Evolutionary conservation across 2,888 invertebrate genomes (phyloP).

Genomic region (Neria commutata): DNA sequence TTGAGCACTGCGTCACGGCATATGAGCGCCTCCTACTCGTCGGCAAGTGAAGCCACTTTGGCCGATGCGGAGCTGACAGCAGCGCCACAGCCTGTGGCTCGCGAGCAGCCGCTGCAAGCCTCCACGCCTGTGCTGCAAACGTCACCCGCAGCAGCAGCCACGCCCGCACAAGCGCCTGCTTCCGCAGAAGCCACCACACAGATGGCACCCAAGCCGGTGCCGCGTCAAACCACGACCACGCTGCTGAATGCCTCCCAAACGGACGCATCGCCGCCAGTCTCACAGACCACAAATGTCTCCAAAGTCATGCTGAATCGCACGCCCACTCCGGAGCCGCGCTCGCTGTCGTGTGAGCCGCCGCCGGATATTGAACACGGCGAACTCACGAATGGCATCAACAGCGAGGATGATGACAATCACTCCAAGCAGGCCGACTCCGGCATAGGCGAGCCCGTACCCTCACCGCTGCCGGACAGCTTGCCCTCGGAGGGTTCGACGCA

Average conservation of each 20-base stretch:
- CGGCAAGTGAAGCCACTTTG: neutral
- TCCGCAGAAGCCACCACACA: neutral
- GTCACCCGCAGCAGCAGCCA: neutral
- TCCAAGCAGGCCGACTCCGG: slow-evolving; percentile 58
- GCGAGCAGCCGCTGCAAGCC: slow-evolving; percentile 8
- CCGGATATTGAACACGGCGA: slow-evolving; percentile 6
- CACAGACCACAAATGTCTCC: slow-evolving; percentile 43
- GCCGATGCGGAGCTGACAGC: neutral
- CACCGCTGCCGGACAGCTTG: slow-evolving; percentile 46
- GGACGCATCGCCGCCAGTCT: slow-evolving; percentile 9
- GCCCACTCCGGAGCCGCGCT: slow-evolving; percentile 53
- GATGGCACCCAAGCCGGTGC: slow-evolving; percentile 47
- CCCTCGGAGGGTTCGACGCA: slow-evolving; percentile 33
- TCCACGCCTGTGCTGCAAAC: slow-evolving; percentile 9
- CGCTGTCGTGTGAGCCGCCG: slow-evolving; percentile 38
- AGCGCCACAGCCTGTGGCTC: slow-evolving; percentile 7
- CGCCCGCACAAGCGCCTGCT: neutral
- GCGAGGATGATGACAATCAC: slow-evolving; percentile 46
- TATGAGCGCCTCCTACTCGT: neutral
- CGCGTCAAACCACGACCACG: slow-evolving; percentile 42
- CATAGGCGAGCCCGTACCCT: slow-evolving; percentile 52
- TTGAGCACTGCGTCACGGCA: neutral
- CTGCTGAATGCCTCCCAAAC: slow-evolving; percentile 26
- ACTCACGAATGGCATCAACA: slow-evolving; percentile 23
- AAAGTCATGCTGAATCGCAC: slow-evolving; percentile 56